Evolutionary conservation across 1,140 invertebrate genomes (phyloP), one percentile per base, ranked within the genome.

Genomic region (Orius insidiosus): DNA sequence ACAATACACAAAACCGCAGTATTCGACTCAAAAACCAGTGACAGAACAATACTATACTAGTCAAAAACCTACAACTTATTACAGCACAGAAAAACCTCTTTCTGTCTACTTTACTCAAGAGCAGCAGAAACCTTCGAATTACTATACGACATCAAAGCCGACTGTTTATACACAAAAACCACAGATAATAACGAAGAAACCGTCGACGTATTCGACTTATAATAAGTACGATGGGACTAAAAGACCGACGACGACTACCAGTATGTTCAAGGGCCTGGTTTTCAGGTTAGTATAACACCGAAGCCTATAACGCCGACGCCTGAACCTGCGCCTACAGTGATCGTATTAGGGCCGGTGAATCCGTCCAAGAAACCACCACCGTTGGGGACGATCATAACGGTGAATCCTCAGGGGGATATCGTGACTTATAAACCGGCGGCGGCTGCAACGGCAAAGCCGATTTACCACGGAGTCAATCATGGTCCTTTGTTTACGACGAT

Each of bases 251-350:
- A 53, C 54, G 1, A 52, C 59, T 38, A 52, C 54, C 48, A 61
- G 47, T 47, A 62, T 48, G 44, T 63, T 44, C 50, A 54, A 50
- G 48, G 60, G 42, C 55, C 58, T 40, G 52, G 52, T 1, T 56
- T 59, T 40, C 55, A 58, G 37, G 55, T 58, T 0, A 53, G 49
- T 15, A 52, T 54, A 10, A 58, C 57, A 2, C 52, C 53, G 0
- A 57, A 57, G 41, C 55, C 55, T 9, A 30, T 32, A 4, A 16
- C 32, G 18, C 16, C 38, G 9, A 51, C 48, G 10, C 62, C 68
- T 3, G 71, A 67, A 47, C 75, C 75, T 8, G 75, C 76, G 6
- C 79, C 78, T 5, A 80, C 78, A 0, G 71, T 82, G 0, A 82
- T 83, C 16, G 76, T 81, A 10, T 55, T 83, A 2, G 71, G 72